Evolutionary conservation across 23 tunicate genomes (phyloP), one percentile per base, ranked within the genome.

Genomic region (Styela plicata): DNA sequence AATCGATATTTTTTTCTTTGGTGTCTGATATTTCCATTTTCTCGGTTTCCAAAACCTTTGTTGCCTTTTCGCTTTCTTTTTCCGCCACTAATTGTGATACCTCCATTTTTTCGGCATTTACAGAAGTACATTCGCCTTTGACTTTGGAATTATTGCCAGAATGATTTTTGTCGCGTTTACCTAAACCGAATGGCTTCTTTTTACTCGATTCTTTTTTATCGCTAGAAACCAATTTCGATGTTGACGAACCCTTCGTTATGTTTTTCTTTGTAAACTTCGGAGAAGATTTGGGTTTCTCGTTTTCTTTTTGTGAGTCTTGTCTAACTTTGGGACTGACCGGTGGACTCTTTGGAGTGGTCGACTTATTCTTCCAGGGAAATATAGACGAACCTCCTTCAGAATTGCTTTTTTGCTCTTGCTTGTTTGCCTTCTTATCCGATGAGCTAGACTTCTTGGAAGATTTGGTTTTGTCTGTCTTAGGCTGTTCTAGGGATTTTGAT

Each of bases 231-330:
- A 71, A 36, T 34, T 71, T 71, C 36, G 77, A 71, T 22, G 77
- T 17, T 17, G 37, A 22, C 77, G 17, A 3, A 2, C 18, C 26
- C 17, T 71, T 71, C 35, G 77, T 2, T 5, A 34, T 17, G 7
- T 71, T 71, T 30, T 71, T 71, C 77, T 66, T 66, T 3, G 77
- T 30, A n/a, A n/a, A n/a, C n/a, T n/a, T n/a, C n/a, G n/a, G n/a
- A n/a, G n/a, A n/a, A 5, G 57, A 13, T 44, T 44, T 44, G 7
- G 57, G 57, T 44, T 44, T 44, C 57, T 44, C 57, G 13, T 44
- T 44, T 44, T 44, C 57, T 44, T 44, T 44, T 44, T 44, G 57
- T 44, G 57, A 7, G 57, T 44, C 57, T 44, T 44, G 10, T 7
- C 7, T 7, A 44, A 13, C 57, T 5, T 44, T 44, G 10, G 57